Evolutionary conservation across 1,140 invertebrate species (phyloP).

Genomic region (Portunus trituberculatus): DNA sequence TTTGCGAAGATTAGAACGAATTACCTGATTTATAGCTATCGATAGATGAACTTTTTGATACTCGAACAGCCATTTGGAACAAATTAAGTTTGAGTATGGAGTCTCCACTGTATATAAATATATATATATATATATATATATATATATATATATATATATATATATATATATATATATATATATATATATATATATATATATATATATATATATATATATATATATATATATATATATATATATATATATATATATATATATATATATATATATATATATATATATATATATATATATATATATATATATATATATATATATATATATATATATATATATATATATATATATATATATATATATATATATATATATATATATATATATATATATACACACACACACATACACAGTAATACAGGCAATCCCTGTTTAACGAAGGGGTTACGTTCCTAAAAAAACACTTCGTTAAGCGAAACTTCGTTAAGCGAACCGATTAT

Average conservation of each 20-base stretch:
- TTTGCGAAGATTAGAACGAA: too few species aligned
- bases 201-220: conserved; percentile 30
- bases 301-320: neutral
- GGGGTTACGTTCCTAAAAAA: too few species aligned
- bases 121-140: conserved; percentile 41
- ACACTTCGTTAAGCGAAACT: too few species aligned
- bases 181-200: conserved; percentile 41
- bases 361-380: neutral
- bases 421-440: too few species aligned
- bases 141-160: conserved; percentile 28
- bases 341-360: neutral
- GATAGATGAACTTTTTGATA: too few species aligned
- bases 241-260: conserved; percentile 43
- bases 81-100: too few species aligned
- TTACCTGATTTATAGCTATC: too few species aligned
- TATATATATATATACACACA: conserved; percentile 28
- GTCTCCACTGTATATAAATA: conserved; percentile 18
- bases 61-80: too few species aligned
- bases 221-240: conserved; percentile 36
- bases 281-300: neutral
- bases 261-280: conserved; percentile 7
- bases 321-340: neutral
- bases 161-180: conserved; percentile 43
- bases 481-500: too few species aligned
- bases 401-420: neutral